Evolutionary conservation across 2,113 vertebrate genomes (phyloP), one percentile per base, ranked within the genome.

Genomic region (Psettodes erumei): DNA sequence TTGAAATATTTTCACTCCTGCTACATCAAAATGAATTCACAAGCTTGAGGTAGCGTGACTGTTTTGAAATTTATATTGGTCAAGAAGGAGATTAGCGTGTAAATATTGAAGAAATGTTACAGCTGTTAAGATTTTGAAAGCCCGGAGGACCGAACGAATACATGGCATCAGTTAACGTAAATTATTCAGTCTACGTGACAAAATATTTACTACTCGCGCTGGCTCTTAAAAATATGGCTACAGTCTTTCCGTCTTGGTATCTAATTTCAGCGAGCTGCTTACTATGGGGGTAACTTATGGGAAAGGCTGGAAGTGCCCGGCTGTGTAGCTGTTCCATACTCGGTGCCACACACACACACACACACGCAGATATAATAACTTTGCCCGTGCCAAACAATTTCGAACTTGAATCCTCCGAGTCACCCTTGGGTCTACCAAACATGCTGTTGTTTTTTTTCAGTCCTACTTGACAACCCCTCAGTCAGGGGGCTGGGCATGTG

Each of bases 281-380:
- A 28, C 48, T 50, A 27, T 69, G 77, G 54, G 55, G 48, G 71
- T 72, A 79, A 54, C 61, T 68, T 67, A 45, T 61, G 62, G 45
- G 37, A 8, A 47, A 40, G 58, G 64, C 58, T 69, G 30, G 8
- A 62, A 71, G 66, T 56, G 67, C 9, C 65, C 43, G 48, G 66
- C 28, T 47, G 45, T 58, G 27, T 76, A 67, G 23, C 43, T 50
- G 66, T 38, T 71, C 47, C 28, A 30, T 53, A 47, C 35, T 50
- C 60, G 12, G 28, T 60, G 47, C 27, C 21, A 18, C 47, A 15
- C 10, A 18, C 51, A 33, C 25, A 38, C 33, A 19, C 12, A 43
- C 23, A 42, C 12, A 58, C 12, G 48, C 7, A 40, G 0, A 28
- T 12, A 62, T 35, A 59, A 27, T 30, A 53, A 53, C 42, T 32